phyloP scores from a whole-genome alignment of 2,888 invertebrate genomes.

The Empis livida region DNA sequence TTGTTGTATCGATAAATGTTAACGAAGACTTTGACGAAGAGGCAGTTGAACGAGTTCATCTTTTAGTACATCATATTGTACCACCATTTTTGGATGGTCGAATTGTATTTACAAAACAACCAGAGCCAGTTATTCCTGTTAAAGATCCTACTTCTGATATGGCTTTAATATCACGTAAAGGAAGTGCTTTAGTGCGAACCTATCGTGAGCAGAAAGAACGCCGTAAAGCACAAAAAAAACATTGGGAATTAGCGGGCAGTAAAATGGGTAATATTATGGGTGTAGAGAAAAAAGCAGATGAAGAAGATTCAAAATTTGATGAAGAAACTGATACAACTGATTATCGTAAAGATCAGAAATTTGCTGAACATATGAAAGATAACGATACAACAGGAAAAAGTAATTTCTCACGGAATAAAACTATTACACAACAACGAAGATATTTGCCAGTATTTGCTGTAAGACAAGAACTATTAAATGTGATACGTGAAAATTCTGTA shows the following conservation, averaged over 20 bases:
- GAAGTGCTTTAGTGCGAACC: constrained; percentile 76
- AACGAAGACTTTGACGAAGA: constrained; percentile 95
- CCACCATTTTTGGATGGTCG: constrained; percentile 98
- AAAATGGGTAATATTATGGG: constrained; percentile 86
- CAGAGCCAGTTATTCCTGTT: constrained; percentile 94
- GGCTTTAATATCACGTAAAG: constrained; percentile 91
- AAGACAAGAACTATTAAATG: constrained; percentile 79
- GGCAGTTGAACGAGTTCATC: constrained; percentile 84
- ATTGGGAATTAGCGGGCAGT: constrained; percentile 97
- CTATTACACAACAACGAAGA: constrained; percentile 75
- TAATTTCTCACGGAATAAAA: constrained; percentile 77
- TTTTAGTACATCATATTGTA: constrained; percentile 94
- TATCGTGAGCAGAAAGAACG: constrained; percentile 94
- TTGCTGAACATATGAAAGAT: constrained; percentile 84
- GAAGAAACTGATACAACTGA: constrained; percentile 62
- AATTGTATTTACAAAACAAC: constrained; percentile 98
- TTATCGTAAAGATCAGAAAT: constrained; percentile 88
- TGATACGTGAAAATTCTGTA: constrained; percentile 85
- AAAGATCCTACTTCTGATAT: constrained; percentile 95
- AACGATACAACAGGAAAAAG: constrained; percentile 49
- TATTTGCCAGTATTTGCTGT: constrained; percentile 93
- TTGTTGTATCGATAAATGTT: constrained; percentile 76
- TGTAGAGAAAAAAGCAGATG: constrained; percentile 67
- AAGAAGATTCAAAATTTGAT: constrained; percentile 51
- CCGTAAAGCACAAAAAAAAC: constrained; percentile 94